A percentile compares a stretch with the other conserved stretches of the same genome.
Evolutionary conservation across 2,888 invertebrate species (phyloP).

Genomic region (Ecdyonurus torrentis): DNA sequence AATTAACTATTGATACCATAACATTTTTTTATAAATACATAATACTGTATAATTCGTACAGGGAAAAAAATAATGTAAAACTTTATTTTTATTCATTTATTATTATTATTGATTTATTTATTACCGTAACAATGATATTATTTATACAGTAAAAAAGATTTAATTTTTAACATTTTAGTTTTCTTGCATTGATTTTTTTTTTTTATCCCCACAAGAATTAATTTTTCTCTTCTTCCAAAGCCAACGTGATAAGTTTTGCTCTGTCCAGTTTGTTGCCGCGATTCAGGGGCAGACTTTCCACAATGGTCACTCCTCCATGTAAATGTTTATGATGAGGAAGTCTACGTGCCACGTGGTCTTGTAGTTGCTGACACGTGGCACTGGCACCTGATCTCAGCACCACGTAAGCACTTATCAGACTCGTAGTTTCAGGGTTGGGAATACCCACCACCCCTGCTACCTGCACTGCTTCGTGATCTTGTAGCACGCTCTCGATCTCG

Average conservation of each 20-base stretch:
- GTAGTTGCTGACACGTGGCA: conserved; percentile 4
- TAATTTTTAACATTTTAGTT: too few relatives aligned
- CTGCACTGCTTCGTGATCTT: conserved; percentile 3
- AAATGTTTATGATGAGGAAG: neutral
- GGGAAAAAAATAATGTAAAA: too few relatives aligned
- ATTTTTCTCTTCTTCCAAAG: neutral
- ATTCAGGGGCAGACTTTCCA: neutral
- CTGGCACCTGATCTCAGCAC: conserved; percentile 1
- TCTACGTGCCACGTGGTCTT: neutral
- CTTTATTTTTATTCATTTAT: too few relatives aligned
- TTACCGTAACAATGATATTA: too few relatives aligned
- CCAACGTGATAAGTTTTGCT: neutral
- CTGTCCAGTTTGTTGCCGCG: neutral
- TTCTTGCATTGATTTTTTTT: too few relatives aligned
- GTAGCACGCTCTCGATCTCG: conserved; percentile 4
- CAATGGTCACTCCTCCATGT: neutral
- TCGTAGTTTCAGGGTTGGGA: conserved; percentile 3
- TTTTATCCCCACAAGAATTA: too few relatives aligned
- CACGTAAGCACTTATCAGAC: conserved; percentile 1
- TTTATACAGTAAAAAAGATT: too few relatives aligned
- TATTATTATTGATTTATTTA: too few relatives aligned
- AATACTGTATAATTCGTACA: too few relatives aligned
- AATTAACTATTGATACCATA: too few relatives aligned
- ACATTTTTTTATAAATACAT: too few relatives aligned
- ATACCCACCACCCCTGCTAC: conserved; percentile 5